Percentiles rank a stretch among this genome's conserved stretches.
These are phyloP conservation scores for Ammospiza caudacuta DNA, from an alignment of 2,113 vertebrate genomes.

Conservation along the genomic window DNA sequence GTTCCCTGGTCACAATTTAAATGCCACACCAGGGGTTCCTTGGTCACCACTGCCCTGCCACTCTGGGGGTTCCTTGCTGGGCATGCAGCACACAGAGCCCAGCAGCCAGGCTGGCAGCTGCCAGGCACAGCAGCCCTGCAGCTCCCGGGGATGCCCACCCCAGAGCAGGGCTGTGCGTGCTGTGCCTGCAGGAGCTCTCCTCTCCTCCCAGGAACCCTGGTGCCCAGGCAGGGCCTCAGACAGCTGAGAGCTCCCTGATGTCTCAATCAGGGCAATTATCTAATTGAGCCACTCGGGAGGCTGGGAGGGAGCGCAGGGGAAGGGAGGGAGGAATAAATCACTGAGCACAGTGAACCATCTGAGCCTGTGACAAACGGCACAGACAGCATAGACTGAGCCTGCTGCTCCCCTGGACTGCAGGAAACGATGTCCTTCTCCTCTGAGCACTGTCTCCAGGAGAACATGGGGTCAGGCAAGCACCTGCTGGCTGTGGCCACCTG, in stretches of 20 bases:
- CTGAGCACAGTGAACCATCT: fast-evolving
- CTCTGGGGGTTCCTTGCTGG: background rate
- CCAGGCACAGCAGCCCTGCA: background rate
- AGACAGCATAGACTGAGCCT: background rate
- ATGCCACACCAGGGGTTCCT: too few relatives aligned
- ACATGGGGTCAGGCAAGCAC: background rate
- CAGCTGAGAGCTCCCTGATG: background rate
- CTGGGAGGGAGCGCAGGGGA: background rate
- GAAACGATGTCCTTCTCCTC: background rate
- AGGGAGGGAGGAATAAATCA: background rate
- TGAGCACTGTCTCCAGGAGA: background rate
- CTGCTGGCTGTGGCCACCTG: constrained; percentile 45
- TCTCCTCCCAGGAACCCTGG: background rate
- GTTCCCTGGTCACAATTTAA: background rate
- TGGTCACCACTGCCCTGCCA: too few relatives aligned
- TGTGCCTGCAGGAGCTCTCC: background rate
- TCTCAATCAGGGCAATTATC: background rate
- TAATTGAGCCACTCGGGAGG: background rate
- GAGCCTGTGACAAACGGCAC: background rate
- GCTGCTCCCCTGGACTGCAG: background rate
- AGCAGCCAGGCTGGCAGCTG: background rate
- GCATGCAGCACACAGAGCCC: fast-evolving
- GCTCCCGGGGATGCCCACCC: background rate
- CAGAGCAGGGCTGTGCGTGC: background rate
- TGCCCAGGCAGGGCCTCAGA: background rate